Percentiles rank a stretch among this genome's conserved stretches.
phyloP scores from a whole-genome alignment of 2,113 vertebrate genomes.

The Candoia aspera region DNA sequence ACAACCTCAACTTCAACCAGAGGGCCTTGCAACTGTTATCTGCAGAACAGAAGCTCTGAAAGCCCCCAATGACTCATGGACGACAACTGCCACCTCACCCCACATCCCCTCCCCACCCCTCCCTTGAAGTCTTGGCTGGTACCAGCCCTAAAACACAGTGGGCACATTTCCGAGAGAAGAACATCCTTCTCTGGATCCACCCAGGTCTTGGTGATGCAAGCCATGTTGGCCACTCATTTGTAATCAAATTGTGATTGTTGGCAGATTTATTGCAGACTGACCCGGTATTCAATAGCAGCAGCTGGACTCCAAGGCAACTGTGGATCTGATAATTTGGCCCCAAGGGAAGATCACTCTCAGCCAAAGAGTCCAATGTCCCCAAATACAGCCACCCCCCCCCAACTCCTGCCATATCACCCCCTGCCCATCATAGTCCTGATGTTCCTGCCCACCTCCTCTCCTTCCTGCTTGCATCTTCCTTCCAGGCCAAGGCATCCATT shows the following conservation, averaged over 20 bases:
- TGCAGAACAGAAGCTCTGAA: background rate
- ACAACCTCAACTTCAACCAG: background rate
- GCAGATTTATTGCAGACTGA: background rate
- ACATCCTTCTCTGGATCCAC: too few species aligned
- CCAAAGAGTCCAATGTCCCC: background rate
- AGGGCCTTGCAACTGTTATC: background rate
- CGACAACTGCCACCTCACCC: background rate
- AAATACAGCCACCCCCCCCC: background rate
- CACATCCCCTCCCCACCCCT: background rate
- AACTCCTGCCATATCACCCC: background rate
- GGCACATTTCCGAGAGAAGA: too few species aligned
- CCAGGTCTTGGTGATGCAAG: background rate
- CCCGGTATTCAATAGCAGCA: background rate
- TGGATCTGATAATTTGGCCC: background rate
- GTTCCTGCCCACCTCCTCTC: background rate
- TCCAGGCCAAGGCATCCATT: too few species aligned
- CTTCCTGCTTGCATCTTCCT: too few species aligned
- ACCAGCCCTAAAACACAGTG: background rate
- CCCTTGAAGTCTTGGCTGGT: background rate
- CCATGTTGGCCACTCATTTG: background rate
- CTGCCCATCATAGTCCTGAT: background rate
- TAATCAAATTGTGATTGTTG: background rate
- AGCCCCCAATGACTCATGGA: background rate
- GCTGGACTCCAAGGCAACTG: background rate
- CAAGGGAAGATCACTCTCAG: background rate